Evolutionary conservation across 2,113 vertebrate species (phyloP), one percentile per base, ranked within the genome.

Genomic region (Thunnus thynnus): DNA sequence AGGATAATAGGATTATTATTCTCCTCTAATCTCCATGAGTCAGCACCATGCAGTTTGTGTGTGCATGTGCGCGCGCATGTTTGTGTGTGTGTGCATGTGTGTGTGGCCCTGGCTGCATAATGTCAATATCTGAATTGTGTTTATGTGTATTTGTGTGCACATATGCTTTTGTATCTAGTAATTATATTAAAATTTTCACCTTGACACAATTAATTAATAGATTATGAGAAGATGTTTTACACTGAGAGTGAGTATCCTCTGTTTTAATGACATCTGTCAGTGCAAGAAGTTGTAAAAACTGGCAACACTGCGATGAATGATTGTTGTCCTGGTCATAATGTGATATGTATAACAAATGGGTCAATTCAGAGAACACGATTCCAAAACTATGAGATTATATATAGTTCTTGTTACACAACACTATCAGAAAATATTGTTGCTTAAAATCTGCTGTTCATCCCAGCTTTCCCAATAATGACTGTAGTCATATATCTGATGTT

Each of bases 1-100:
- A 90, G 86, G 73, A 91, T 92, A 92, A 92, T 86, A 78, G 86
- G 87, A 93, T 91, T 91, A 91, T 84, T 88, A 86, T 90, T 93
- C 83, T 86, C 83, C 68, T 86, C 80, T 92, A 85, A 90, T 91
- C 90, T 92, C 83, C 70, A 67, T 86, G 87, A 93, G 76, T 93
- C 92, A 91, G 91, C 86, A 72, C 51, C 63, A 75, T 72, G 65
- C 55, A 48, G 41, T 66, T 41, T 63, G 57, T 81, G 50, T 81
- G 36, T 82, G 22, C 41, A 18, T 36, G 2, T 36, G 10, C 47
- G 44, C 69, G 66, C 64, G 62, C 16, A 12, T 30, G 55, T 56
- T 55, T 55, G 72, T 57, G 46, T 22, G 22, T 22, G 22, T 72
- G 66, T 69, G 62, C 16, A 12, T 30, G 55, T 56, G 54, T 12